Evolutionary conservation across 1,140 invertebrate genomes (phyloP).

Genomic region (Drosophila neocordata): DNA sequence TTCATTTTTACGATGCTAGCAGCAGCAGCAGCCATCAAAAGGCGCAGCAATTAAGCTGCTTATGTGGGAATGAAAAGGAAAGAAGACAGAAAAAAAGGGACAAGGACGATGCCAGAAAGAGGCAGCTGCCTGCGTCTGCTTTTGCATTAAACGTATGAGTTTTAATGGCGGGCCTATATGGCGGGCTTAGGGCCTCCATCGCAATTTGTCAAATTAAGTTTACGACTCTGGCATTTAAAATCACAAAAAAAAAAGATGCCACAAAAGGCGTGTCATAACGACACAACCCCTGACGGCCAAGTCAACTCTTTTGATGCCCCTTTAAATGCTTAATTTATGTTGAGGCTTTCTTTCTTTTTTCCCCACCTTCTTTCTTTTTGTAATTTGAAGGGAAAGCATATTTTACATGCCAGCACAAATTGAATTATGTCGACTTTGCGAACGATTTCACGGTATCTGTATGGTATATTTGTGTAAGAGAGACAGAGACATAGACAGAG

Average conservation of each 20-base stretch:
- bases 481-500: background rate
- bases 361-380: background rate
- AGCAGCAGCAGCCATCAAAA: constrained; percentile 18
- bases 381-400: constrained; percentile 1
- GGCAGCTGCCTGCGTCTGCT: constrained; percentile 2
- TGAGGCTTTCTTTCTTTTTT: background rate
- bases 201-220: constrained; percentile 22
- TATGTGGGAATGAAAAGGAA: constrained; percentile 14
- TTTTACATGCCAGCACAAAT: constrained; percentile 19
- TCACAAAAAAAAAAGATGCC: constrained; percentile 3
- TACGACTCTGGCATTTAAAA: constrained; percentile 14
- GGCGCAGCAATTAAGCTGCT: constrained; percentile 21
- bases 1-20: constrained; percentile 11
- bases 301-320: constrained; percentile 13
- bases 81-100: background rate
- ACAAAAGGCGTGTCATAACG: constrained; percentile 18
- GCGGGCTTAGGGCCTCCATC: background rate
- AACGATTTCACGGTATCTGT: constrained; percentile 5
- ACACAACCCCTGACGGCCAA: background rate
- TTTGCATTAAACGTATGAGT: constrained; percentile 18
- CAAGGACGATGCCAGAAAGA: background rate
- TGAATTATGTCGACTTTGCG: constrained; percentile 19
- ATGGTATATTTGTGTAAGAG: background rate
- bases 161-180: constrained; percentile 11
- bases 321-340: constrained; percentile 20